Evolutionary conservation across 2,113 vertebrate genomes (phyloP).

Genomic region (Callochromis pleurospilus): DNA sequence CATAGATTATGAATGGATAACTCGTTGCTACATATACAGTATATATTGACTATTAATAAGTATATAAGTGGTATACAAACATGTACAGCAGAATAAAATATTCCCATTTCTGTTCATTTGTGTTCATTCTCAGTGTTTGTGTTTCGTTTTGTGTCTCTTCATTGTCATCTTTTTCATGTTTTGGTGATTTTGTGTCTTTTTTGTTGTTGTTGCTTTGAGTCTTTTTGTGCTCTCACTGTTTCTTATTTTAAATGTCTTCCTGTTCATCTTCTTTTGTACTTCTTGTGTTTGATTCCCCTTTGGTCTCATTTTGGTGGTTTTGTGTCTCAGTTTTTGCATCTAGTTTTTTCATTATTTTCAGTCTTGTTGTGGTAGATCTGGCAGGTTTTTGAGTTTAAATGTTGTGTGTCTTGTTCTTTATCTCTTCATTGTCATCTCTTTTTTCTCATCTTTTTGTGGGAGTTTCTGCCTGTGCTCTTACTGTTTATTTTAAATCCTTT

Average conservation of each 20-base stretch:
- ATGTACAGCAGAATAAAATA: not conserved
- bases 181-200: not conserved
- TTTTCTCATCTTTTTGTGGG: not conserved
- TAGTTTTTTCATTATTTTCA: not conserved
- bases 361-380: not conserved
- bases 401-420: not conserved
- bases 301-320: not conserved
- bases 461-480: not conserved
- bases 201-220: not conserved
- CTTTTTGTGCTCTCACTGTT: not conserved
- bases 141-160: not conserved
- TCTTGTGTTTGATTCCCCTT: not conserved
- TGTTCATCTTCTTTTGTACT: not conserved
- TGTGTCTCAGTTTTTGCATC: not conserved
- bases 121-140: not conserved
- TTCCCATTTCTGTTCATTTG: not conserved
- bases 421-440: not conserved
- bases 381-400: not conserved
- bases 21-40: not conserved
- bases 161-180: not conserved
- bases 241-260: not conserved
- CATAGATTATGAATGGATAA: not conserved
- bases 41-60: not conserved
- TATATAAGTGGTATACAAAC: not conserved
- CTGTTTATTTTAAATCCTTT: not conserved